Conservation (phyloP, 2,888 invertebrate genomes). For the Megastigmus dorsalis region DNA sequence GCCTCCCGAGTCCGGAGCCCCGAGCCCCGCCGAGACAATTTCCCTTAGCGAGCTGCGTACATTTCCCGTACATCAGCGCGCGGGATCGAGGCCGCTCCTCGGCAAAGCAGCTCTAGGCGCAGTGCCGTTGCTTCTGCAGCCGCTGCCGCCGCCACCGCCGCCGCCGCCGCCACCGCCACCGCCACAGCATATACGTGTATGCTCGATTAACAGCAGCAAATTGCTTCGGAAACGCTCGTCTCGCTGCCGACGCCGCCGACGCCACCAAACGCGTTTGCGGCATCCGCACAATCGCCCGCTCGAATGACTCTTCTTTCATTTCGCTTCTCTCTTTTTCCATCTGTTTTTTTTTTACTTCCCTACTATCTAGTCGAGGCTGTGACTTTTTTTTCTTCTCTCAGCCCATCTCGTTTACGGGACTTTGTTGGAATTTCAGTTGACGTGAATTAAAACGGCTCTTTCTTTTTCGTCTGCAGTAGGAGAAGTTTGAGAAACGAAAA, state of each 20-base stretch:
- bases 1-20: not conserved
- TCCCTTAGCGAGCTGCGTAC: constrained; percentile 48
- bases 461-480: not conserved
- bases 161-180: no score
- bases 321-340: not conserved
- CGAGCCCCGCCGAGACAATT: constrained; percentile 59
- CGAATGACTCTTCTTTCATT: not conserved
- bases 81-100: not conserved
- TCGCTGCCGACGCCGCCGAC: no score
- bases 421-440: constrained; percentile 32
- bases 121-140: no score
- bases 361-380: no score
- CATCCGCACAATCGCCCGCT: not conserved
- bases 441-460: constrained; percentile 40
- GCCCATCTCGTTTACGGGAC: constrained; percentile 37
- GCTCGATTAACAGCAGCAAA: constrained; percentile 42
- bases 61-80: not conserved
- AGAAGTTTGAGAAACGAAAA: constrained; percentile 20
- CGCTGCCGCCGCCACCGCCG: no score
- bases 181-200: no score
- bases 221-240: constrained; percentile 40
- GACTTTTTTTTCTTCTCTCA: constrained; percentile 6
- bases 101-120: constrained; percentile 26
- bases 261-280: not conserved
- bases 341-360: not conserved